Evolutionary conservation across 2,888 invertebrate genomes (phyloP).

Genomic region (Calliopum simillimum): DNA sequence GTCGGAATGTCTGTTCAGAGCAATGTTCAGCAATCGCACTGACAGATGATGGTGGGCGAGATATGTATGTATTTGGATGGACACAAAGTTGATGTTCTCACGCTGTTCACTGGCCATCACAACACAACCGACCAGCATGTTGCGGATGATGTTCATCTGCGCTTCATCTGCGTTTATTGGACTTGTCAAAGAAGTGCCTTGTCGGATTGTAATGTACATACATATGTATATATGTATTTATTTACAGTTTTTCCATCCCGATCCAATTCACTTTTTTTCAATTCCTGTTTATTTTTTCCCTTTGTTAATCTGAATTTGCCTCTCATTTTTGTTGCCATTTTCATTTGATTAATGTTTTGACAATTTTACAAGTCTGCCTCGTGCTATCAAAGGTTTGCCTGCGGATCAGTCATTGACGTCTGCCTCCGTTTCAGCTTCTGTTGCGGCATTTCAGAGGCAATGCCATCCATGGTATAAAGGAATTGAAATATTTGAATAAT

Average conservation of each 20-base stretch:
- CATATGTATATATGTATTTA: not conserved
- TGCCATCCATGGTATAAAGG: conserved; percentile 44
- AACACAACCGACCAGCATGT: not conserved
- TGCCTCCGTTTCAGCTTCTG: conserved; percentile 1
- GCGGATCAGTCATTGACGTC: conserved; percentile 46
- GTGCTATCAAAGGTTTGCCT: conserved; percentile 38
- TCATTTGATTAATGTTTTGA: conserved; percentile 54
- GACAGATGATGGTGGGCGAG: not conserved
- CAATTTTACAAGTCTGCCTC: conserved; percentile 54
- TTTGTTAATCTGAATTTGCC: not conserved
- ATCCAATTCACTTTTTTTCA: not conserved
- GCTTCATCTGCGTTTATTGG: conserved; percentile 26
- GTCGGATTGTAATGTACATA: conserved; percentile 18
- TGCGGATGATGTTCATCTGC: not conserved
- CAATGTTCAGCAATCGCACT: conserved; percentile 6
- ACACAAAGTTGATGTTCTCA: not conserved
- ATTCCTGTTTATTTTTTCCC: too few species aligned
- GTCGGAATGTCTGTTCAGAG: not conserved
- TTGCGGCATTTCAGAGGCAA: conserved; percentile 1
- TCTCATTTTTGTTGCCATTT: conserved; percentile 10
- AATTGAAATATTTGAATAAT: conserved; percentile 56
- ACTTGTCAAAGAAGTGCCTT: conserved; percentile 23
- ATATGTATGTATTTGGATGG: too few species aligned
- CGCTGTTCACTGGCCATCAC: not conserved
- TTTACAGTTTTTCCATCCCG: not conserved